phyloP scores from a whole-genome alignment of 1,140 invertebrate genomes.

The Bacillus rossius region DNA sequence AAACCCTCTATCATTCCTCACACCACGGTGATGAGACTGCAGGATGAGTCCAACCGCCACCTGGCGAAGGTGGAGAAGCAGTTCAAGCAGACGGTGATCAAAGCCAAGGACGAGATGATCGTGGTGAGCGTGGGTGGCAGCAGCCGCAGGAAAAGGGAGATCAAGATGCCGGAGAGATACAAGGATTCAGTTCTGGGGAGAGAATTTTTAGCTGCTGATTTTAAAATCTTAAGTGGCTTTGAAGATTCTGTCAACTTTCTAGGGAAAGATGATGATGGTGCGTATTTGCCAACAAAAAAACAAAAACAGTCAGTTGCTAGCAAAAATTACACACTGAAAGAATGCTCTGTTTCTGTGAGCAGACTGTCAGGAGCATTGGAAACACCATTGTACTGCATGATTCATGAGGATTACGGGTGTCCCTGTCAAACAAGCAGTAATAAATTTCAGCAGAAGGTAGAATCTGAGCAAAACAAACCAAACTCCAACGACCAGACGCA shows the following conservation, averaged over 20 bases:
- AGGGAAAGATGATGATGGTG: neutral
- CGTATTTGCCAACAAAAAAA: neutral
- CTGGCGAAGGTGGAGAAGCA: slow-evolving; percentile 40
- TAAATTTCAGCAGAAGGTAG: neutral
- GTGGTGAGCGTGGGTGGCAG: slow-evolving; percentile 30
- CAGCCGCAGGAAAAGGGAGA: slow-evolving; percentile 30
- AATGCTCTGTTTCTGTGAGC: neutral
- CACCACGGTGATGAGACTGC: slow-evolving; percentile 35
- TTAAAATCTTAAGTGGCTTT: slow-evolving; percentile 20
- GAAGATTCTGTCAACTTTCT: neutral
- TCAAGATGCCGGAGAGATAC: slow-evolving; percentile 37
- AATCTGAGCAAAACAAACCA: neutral
- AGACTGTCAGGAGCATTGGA: neutral
- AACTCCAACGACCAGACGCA: neutral
- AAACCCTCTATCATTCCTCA: slow-evolving; percentile 20
- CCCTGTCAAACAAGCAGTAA: neutral
- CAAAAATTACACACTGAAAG: neutral
- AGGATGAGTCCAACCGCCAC: slow-evolving; percentile 38
- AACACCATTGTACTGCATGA: neutral
- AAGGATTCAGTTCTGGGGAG: slow-evolving; percentile 28
- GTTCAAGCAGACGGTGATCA: slow-evolving; percentile 42
- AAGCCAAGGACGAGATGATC: slow-evolving; percentile 38
- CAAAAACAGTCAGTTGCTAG: neutral
- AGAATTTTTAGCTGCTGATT: slow-evolving; percentile 18
- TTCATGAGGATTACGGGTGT: neutral